Evolutionary conservation across 1,140 invertebrate genomes (phyloP), one percentile per base, ranked within the genome.

Genomic region (Diorhabda elongata): DNA sequence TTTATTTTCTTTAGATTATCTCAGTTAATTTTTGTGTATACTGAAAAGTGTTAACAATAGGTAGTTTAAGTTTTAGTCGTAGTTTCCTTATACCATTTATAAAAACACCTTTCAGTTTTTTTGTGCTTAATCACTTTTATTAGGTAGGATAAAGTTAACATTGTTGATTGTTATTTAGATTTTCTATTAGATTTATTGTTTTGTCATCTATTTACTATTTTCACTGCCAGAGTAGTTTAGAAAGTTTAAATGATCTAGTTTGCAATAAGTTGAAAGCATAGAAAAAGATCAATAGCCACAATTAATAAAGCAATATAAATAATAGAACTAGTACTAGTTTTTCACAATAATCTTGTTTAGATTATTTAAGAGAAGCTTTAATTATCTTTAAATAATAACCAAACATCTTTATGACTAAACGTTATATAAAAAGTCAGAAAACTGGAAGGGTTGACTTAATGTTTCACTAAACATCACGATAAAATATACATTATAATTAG

Each of bases 181-280:
- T 64, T 64, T 64, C n/a, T 64, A 64, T 64, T 45, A 44, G 4
- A 41, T 41, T 57, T 56, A 47, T 64, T 64, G 5, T 62, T 62
- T 52, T n/a, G 47, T 52, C 61, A 62, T 44, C 44, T 45, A 64
- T 64, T 64, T 45, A 75, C 69, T 73, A 64, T 75, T 71, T 75
- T 73, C 75, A 76, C 75, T 76, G 75, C 75, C 75, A 76, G 67
- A 73, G 67, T 63, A 67, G 58, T 60, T 43, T 59, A 67, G 58
- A 64, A 47, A 4, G 11, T 64, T 64, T 64, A 5, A 64, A 64
- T 64, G 52, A 45, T 57, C 45, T 64, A 3, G 52, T 8, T 64
- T 64, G 44, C 63, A 59, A 66, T 57, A 45, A 42, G 47, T 52
- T 8, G n/a, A 52, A 6, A 52, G n/a, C 47, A 52, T 52, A 52